A percentile compares a stretch with the other conserved stretches of the same genome.
These are phyloP conservation scores for Xestoiulus laeticollis DNA, from an alignment of 2,888 invertebrate genomes.

Conservation along the genomic window DNA sequence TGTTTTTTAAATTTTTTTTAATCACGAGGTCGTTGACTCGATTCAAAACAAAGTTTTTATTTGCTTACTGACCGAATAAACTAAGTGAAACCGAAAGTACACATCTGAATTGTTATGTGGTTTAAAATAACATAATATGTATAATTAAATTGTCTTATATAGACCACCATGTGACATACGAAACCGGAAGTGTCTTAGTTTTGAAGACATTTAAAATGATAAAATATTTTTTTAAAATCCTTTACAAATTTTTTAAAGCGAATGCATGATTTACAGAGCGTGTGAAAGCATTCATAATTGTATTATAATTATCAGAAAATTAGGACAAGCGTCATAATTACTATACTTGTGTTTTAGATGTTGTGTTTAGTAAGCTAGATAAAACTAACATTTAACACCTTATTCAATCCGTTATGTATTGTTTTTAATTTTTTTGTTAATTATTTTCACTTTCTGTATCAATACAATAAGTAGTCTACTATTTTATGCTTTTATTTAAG, in stretches of 20 bases:
- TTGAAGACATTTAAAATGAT: not conserved
- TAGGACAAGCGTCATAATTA: not conserved
- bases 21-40: constrained; percentile 11
- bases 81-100: not conserved
- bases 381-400: not conserved
- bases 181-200: not conserved
- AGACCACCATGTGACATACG: not conserved
- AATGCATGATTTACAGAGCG: not conserved
- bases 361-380: not conserved
- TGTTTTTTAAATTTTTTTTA: too few relatives aligned
- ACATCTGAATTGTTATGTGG: not conserved
- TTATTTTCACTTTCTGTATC: not conserved
- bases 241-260: too few relatives aligned
- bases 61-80: constrained; percentile 17
- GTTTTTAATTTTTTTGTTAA: not conserved
- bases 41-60: not conserved
- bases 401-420: not conserved
- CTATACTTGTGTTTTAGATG: not conserved
- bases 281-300: not conserved
- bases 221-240: not conserved
- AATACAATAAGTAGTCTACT: not conserved
- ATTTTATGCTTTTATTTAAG: not conserved
- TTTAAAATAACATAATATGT: not conserved
- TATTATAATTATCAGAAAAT: not conserved
- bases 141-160: not conserved